Evolutionary conservation across 2,113 vertebrate genomes (phyloP).

Genomic region (Eonycteris spelaea): DNA sequence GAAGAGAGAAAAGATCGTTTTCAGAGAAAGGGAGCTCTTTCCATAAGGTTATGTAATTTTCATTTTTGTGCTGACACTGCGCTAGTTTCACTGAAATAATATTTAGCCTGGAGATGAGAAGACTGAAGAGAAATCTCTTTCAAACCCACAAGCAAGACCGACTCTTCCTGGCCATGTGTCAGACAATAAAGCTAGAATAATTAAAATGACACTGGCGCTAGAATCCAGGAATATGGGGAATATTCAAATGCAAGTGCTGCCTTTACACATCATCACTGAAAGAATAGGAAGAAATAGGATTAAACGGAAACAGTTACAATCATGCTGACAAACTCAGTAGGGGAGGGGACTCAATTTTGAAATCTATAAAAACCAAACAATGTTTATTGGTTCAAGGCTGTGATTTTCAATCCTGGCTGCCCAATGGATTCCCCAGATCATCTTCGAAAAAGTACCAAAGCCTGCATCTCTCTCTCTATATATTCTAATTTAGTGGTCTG

Average conservation of each 20-base stretch:
- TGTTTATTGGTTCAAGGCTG: not conserved
- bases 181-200: not conserved
- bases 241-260: not conserved
- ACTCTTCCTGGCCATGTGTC: not conserved
- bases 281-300: not conserved
- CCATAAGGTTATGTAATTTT: not conserved
- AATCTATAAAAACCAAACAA: not conserved
- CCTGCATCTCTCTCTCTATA: not conserved
- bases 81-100: not conserved
- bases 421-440: not conserved
- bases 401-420: not conserved
- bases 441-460: not conserved
- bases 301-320: not conserved
- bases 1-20: not conserved
- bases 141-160: not conserved
- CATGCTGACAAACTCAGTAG: not conserved
- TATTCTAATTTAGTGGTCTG: not conserved
- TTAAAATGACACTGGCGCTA: fast-evolving
- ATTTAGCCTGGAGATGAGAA: not conserved
- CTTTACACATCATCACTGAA: not conserved
- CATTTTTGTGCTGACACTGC: not conserved
- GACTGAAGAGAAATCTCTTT: not conserved
- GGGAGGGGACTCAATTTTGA: not conserved
- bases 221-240: not conserved
- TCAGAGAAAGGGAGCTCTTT: not conserved